Evolutionary conservation across 1,140 invertebrate genomes (phyloP), one percentile per base, ranked within the genome.

Genomic region (Holotrichia oblita): DNA sequence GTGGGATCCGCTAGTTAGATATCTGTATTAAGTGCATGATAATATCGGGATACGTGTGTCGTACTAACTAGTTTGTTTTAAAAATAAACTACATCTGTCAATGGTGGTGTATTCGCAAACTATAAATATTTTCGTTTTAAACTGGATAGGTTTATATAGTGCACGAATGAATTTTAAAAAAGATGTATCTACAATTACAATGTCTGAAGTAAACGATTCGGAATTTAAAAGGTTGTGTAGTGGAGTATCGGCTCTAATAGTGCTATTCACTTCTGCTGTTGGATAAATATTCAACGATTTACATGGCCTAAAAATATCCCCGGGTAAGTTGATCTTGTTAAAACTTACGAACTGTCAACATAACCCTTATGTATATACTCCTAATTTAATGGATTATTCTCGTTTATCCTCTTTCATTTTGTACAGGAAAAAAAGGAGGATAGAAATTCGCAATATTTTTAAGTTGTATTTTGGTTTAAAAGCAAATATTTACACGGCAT

Each of bases 261-360:
- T 2, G 44, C 12, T 48, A 10, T 48, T 64, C 20, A 10, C 17
- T 14, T 64, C 22, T 64, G 12, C 61, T 20, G 61, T 64, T 14
- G 61, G 61, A 64, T 64, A 64, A 20, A 12, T 64, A 22, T 17
- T 22, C 6, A 12, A 64, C 61, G 17, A 22, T 9, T 48, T 64
- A 64, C 9, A 64, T 22, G 61, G 61, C n/a, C 61, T 20, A 64
- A 22, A 22, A 27, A 64, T 64, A 64, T 22, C 61, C n/a, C n/a
- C 24, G 22, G 61, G 61, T 64, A 64, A 64, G 61, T 48, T n/a
- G 44, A 3, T 48, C n/a, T n/a, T n/a, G 3, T 17, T 10, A 64
- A 6, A 8, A n/a, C 24, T 1, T 20, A 8, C 17, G 17, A 64
- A 64, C 44, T n/a, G 44, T 48, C 7, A 48, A 48, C 12, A 48